Evolutionary conservation across 2,797 vertebrate genomes (phyloP).

Genomic region (Gadopsis bispinosus): DNA sequence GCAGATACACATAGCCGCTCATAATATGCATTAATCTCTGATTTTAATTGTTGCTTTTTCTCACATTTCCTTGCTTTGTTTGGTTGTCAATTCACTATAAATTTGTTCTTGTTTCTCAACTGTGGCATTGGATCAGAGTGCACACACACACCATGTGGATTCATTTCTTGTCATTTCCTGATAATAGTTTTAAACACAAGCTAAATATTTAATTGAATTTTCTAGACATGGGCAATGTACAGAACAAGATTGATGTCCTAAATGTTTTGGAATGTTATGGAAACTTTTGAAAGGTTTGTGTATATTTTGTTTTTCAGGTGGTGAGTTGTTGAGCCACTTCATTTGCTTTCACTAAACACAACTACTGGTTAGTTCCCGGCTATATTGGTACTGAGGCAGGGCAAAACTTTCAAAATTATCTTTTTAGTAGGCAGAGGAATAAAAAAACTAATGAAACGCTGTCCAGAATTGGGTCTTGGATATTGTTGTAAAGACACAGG

Average conservation of each 20-base stretch:
- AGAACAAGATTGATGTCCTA: conserved; percentile 16
- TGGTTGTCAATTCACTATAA: not conserved
- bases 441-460: not conserved
- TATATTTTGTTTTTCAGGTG: conserved; percentile 12
- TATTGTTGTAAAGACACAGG: not conserved
- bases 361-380: not conserved
- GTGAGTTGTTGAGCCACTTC: not conserved
- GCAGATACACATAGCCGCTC: conserved; percentile 7
- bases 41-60: conserved; percentile 13
- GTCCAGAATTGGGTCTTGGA: not conserved
- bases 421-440: conserved; percentile 10
- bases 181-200: conserved; percentile 19
- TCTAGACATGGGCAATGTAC: conserved; percentile 4
- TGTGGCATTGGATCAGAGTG: conserved; percentile 12
- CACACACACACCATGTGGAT: not conserved
- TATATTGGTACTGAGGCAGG: not conserved
- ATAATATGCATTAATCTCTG: conserved; percentile 17
- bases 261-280: conserved; percentile 31
- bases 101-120: not conserved
- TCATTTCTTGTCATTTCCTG: conserved; percentile 14
- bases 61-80: conserved; percentile 18
- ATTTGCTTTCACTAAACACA: not conserved
- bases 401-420: not conserved
- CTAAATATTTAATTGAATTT: not conserved
- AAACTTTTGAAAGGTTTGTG: conserved; percentile 17